Evolutionary conservation across 2,113 vertebrate genomes (phyloP).

Genomic region (Brachypodius melanocephalos): DNA sequence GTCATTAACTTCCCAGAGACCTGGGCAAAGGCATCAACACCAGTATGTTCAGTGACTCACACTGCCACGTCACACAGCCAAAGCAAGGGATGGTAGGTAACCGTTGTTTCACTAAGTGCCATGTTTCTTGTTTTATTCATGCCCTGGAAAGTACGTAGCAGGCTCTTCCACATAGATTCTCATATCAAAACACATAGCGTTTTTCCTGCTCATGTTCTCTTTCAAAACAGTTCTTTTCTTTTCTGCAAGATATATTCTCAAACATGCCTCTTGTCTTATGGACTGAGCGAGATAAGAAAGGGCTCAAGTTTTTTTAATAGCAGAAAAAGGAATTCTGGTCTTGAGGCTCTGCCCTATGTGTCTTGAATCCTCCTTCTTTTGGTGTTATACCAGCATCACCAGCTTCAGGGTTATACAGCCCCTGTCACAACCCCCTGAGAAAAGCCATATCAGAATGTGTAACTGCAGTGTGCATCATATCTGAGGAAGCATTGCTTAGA

Average conservation of each 20-base stretch:
- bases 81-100: background rate
- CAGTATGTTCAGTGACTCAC: accelerated
- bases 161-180: background rate
- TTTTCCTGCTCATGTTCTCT: background rate
- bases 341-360: background rate
- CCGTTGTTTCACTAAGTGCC: background rate
- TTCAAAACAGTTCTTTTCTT: background rate
- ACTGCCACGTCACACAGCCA: background rate
- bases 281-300: background rate
- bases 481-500: slow-evolving; percentile 32
- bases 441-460: background rate
- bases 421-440: background rate
- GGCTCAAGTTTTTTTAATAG: background rate
- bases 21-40: background rate
- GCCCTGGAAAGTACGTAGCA: background rate
- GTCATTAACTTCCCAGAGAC: background rate
- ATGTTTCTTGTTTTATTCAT: background rate
- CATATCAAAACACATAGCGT: background rate
- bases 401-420: background rate
- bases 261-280: background rate
- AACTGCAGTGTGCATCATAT: background rate
- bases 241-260: background rate
- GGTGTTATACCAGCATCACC: background rate
- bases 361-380: background rate
- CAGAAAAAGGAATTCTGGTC: background rate